Evolutionary conservation across 2,113 vertebrate genomes (phyloP), one percentile per base, ranked within the genome.

Genomic region (Triplophysa rosa): DNA sequence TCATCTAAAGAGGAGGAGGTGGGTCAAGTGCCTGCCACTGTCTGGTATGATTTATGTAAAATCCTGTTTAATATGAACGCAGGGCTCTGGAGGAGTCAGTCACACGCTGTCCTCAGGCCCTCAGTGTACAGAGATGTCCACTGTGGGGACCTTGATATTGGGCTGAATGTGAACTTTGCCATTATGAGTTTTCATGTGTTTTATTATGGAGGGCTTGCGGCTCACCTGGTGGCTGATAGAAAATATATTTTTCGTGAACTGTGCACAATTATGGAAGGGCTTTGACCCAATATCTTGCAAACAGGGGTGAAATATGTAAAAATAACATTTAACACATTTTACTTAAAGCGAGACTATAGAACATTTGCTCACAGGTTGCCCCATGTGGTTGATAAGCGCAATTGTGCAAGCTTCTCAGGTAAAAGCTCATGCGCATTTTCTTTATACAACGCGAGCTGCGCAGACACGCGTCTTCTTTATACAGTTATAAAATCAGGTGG

Each of bases 11-110:
- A 45, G 17, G 37, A 49, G 64, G 64, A 74, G 42, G 52, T 49
- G 64, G 64, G 54, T 68, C 64, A 49, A 76, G 64, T 62, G 54
- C 42, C 37, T 59, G 45, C 26, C n/a, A 3, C 45, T 77, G 74
- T 77, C 74, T 65, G 74, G 74, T 40, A 42, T 75, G 71, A 73
- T 75, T 75, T 75, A 68, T 61, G 70, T 73, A 62, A 62, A 67
- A 74, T 58, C 47, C 52, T 59, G 68, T 74, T 65, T 56, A 68
- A 71, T 64, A 64, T 79, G 45, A 74, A 80, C 9, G 26, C 26
- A 47, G 23, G 1, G 12, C 66, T 68, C 40, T 70, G 54, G 40
- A 40, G 47, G n/a, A 80, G 79, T 58, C 56, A 23, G 71, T 62
- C 42, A 62, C 64, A 37, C 47, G 8, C 71, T 67, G 65, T 81